A percentile compares a stretch with the other conserved stretches of the same genome.
Evolutionary conservation across 2,113 vertebrate genomes (phyloP).

Genomic region (Platichthys stellatus): DNA sequence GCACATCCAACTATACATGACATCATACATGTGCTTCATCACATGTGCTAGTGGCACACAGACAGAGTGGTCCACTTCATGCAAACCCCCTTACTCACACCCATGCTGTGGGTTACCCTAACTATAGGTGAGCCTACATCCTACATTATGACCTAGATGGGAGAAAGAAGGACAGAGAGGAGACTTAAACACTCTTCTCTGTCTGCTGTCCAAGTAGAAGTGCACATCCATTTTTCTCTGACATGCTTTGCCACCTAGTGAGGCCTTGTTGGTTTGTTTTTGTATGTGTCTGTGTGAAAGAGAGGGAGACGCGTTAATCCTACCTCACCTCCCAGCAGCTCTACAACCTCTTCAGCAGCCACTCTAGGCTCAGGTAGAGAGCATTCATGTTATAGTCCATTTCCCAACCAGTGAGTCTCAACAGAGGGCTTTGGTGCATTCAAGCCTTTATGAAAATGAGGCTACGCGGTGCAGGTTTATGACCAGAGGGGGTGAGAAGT

Average conservation of each 20-base stretch:
- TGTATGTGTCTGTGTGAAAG: conserved; percentile 13
- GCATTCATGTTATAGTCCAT: conserved; percentile 25
- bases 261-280: conserved; percentile 21
- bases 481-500: neutral
- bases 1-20: neutral
- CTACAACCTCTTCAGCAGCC: conserved; percentile 25
- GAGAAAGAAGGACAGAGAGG: conserved; percentile 57
- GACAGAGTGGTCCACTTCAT: neutral
- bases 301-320: conserved; percentile 36
- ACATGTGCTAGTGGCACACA: conserved; percentile 10
- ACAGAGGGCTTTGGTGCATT: conserved; percentile 23
- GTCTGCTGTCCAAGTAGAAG: conserved; percentile 54
- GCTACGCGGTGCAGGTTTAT: conserved; percentile 17
- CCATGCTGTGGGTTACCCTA: conserved; percentile 27
- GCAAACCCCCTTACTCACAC: conserved; percentile 15
- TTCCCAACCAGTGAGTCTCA: conserved; percentile 25
- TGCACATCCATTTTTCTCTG: conserved; percentile 35
- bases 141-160: conserved; percentile 76
- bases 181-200: conserved; percentile 65
- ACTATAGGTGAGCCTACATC: conserved; percentile 47
- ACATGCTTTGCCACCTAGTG: conserved; percentile 56
- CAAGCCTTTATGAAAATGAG: conserved; percentile 1
- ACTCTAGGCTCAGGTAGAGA: conserved; percentile 2
- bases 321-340: conserved; percentile 3
- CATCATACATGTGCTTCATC: neutral